phyloP scores from a whole-genome alignment of 2,113 vertebrate species.

The Columba livia region DNA sequence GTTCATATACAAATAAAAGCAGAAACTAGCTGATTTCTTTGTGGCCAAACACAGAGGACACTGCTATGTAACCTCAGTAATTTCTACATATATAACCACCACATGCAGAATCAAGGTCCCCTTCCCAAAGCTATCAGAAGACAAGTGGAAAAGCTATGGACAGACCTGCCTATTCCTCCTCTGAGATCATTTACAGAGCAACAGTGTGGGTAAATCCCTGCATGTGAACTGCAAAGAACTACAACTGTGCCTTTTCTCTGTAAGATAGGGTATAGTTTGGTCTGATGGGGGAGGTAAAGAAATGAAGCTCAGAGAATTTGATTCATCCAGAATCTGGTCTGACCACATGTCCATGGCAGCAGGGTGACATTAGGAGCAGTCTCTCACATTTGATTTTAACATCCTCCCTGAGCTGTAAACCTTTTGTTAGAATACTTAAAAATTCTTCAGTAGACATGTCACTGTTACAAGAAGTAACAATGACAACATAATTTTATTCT shows the following conservation, averaged over 20 bases:
- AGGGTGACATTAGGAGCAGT: background rate
- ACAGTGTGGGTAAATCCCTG: background rate
- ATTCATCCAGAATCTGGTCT: background rate
- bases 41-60: background rate
- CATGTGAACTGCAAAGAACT: fast-evolving
- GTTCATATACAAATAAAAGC: background rate
- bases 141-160: background rate
- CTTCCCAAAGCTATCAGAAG: background rate
- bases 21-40: background rate
- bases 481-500: background rate
- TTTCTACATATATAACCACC: background rate
- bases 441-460: fast-evolving
- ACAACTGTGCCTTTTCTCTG: background rate
- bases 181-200: background rate
- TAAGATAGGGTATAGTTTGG: background rate
- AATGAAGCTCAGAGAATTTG: background rate
- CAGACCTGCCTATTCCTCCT: background rate
- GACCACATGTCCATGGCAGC: background rate
- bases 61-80: background rate
- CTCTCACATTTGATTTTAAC: background rate
- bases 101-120: background rate
- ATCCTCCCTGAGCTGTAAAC: background rate
- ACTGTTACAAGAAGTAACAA: background rate
- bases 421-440: background rate
- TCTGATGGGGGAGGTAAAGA: background rate